phyloP scores from a whole-genome alignment of 2,113 vertebrate species.

The Pterocles orientalis region DNA sequence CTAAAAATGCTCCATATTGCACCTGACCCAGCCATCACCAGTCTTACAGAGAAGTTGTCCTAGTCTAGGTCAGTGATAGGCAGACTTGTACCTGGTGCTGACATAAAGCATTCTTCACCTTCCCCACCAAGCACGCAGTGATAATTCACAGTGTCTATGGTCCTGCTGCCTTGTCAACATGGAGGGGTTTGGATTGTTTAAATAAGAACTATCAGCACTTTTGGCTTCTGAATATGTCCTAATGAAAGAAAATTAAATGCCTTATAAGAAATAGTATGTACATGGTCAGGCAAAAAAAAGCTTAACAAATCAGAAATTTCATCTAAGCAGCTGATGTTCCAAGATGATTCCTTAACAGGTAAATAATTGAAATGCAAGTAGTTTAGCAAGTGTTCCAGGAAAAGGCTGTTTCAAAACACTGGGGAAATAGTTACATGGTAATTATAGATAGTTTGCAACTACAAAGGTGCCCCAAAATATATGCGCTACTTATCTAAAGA shows the following conservation, averaged over 20 bases:
- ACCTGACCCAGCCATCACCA: not conserved
- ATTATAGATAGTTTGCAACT: not conserved
- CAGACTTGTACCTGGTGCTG: not conserved
- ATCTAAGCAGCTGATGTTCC: not conserved
- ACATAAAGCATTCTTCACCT: not conserved
- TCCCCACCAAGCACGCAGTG: rapidly evolving
- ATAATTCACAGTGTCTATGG: not conserved
- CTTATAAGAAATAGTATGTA: not conserved
- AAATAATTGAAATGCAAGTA: not conserved
- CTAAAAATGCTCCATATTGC: not conserved
- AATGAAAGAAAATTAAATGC: not conserved
- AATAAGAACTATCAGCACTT: not conserved
- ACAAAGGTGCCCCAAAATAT: not conserved
- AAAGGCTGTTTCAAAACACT: not conserved
- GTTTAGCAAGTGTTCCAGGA: not conserved
- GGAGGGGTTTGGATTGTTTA: not conserved
- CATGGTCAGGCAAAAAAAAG: not conserved
- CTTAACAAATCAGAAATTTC: not conserved
- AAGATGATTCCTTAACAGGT: not conserved
- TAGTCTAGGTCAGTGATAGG: not conserved
- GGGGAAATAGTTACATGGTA: not conserved
- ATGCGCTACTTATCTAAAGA: not conserved
- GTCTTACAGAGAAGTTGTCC: not conserved
- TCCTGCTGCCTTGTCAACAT: not conserved
- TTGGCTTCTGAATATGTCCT: not conserved